Percentiles rank a stretch among this genome's conserved stretches.
Conservation (phyloP, 1,140 invertebrate species). For the Heliconius melpomene region DNA sequence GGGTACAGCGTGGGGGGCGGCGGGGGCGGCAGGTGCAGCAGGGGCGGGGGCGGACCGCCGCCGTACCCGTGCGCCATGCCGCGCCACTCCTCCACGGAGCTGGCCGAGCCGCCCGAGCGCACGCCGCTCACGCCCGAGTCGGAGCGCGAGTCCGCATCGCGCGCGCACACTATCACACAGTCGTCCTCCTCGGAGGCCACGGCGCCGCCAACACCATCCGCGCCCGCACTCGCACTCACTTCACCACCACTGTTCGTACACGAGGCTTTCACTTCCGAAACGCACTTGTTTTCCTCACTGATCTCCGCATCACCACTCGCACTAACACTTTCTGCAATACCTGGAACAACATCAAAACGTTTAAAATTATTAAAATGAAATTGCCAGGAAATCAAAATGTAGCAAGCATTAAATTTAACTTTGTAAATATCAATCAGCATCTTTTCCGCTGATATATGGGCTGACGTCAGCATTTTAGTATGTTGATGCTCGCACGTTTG, state of each 20-base stretch:
- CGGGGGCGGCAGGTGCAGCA: slow-evolving; percentile 72
- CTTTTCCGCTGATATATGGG: slow-evolving; percentile 43
- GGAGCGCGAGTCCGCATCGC: slow-evolving; percentile 81
- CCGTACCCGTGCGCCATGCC: slow-evolving; percentile 76
- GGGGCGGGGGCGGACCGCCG: slow-evolving; percentile 67
- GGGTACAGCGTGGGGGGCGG: slow-evolving; percentile 71
- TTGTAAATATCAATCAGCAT: slow-evolving; percentile 41
- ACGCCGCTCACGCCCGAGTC: slow-evolving; percentile 86
- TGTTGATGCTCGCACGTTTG: slow-evolving; percentile 61
- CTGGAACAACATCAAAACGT: slow-evolving; percentile 63
- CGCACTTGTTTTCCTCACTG: slow-evolving; percentile 71
- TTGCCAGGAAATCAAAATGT: neutral
- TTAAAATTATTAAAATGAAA: neutral
- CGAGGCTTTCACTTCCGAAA: slow-evolving; percentile 60
- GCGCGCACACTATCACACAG: slow-evolving; percentile 81
- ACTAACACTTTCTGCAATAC: slow-evolving; percentile 67
- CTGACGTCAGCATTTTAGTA: slow-evolving; percentile 55
- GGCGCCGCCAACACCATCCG: slow-evolving; percentile 77
- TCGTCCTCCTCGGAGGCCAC: slow-evolving; percentile 82
- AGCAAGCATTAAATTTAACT: neutral
- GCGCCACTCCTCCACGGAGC: slow-evolving; percentile 87
- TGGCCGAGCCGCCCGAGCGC: slow-evolving; percentile 84
- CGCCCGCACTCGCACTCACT: slow-evolving; percentile 75
- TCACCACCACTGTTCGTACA: slow-evolving; percentile 60
- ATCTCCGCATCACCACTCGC: slow-evolving; percentile 73